Evolutionary conservation across 2,113 vertebrate species (phyloP).

Genomic region (Rhea americana): DNA sequence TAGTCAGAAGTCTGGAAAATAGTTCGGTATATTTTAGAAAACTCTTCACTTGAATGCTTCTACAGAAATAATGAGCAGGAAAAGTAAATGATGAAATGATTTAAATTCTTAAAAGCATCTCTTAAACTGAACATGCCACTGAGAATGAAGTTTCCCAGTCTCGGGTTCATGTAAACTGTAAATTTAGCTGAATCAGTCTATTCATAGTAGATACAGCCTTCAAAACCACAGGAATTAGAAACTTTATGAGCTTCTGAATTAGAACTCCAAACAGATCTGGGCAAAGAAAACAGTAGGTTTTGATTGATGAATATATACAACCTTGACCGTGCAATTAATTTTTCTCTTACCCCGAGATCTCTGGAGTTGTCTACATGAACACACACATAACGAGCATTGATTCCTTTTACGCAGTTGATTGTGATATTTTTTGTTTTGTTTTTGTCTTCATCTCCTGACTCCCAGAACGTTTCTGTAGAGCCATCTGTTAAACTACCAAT

Average conservation of each 20-base stretch:
- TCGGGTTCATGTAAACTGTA: not conserved
- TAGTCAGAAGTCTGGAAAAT: not conserved
- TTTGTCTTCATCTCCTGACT: constrained; percentile 98
- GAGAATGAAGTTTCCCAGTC: not conserved
- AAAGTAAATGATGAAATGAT: not conserved
- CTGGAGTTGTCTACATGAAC: constrained; percentile 98
- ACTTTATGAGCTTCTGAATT: not conserved
- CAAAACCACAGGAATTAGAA: not conserved
- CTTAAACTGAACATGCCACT: not conserved
- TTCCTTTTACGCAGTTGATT: constrained; percentile 95
- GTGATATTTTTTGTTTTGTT: constrained; percentile 99
- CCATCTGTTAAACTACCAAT: constrained; percentile 98
- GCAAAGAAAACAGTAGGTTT: not conserved
- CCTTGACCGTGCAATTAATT: not conserved
- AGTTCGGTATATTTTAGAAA: not conserved
- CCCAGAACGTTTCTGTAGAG: constrained; percentile 98
- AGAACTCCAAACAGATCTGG: not conserved
- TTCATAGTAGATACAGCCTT: not conserved
- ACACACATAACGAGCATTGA: constrained; percentile 91
- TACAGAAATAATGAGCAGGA: not conserved
- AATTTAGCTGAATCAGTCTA: not conserved
- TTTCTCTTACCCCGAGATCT: constrained; percentile 91
- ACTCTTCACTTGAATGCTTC: not conserved
- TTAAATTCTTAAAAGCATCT: not conserved
- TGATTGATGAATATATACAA: not conserved